Evolutionary conservation across 2,113 vertebrate species (phyloP), one percentile per base, ranked within the genome.

Genomic region (Ursus arctos): DNA sequence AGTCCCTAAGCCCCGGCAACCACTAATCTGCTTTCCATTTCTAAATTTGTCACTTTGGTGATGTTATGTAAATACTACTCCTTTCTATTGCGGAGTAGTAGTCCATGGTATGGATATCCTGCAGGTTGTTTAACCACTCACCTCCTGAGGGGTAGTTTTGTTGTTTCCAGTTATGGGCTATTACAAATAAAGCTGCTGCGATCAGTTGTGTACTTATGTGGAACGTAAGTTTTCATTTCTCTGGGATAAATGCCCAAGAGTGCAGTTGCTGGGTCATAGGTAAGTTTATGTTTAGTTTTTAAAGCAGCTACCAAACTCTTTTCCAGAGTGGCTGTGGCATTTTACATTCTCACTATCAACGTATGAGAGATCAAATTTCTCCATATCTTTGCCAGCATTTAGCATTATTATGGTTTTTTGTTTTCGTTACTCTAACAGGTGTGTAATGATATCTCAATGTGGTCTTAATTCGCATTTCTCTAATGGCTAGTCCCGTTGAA

Each of bases 31-130:
- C 43, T 83, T 72, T 84, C 59, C 65, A 21, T 63, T 81, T 87
- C 33, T 71, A 43, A 31, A 72, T 85, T 85, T 93, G 57, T 76
- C 84, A 43, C 81, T 80, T 89, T 92, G 47, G 94, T 24, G 71
- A 71, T 76, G 31, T 83, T 61, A 21, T 61, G 51, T 43, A 69
- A 67, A 47, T 31, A 14, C 22, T 61, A 61, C 87, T 36, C 33
- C 57, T 67, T 91, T 67, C 57, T 15, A n/a, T 88, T 87, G 47
- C 4, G 63, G 57, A 90, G 26, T 26, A 31, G 28, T 49, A 49
- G 28, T 69, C 77, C 21, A 55, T 49, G 28, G 74, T 49, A 31
- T 43, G 43, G 72, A 18, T 63, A 33, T 72, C 74, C n/a, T 59
- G 33, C 49, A 33, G 11, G 71, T 59, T 69, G 26, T 24, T 69